A percentile compares a stretch with the other conserved stretches of the same genome.
Conservation (phyloP, 1,140 invertebrate genomes). For the Lordiphosa mommai region DNA sequence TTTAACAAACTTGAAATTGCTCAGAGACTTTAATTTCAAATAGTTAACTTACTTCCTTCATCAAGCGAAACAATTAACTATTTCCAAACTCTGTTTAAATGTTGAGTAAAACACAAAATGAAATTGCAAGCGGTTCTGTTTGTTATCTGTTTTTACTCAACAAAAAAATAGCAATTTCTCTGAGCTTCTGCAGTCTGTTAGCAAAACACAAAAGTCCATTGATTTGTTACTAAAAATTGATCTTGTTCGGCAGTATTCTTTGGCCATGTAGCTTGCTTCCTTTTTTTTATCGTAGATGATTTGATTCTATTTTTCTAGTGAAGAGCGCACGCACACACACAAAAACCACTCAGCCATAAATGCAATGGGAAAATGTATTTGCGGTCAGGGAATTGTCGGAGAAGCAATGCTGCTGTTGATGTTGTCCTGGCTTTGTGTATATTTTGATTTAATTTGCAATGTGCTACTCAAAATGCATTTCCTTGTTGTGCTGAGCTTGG, state of each 20-base stretch:
- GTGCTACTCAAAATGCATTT: slow-evolving; percentile 46
- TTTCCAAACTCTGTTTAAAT: too few relatives aligned
- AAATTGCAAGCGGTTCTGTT: too few relatives aligned
- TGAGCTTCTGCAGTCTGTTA: background rate
- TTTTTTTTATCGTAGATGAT: slow-evolving; percentile 32
- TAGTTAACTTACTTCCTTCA: too few relatives aligned
- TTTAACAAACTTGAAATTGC: too few relatives aligned
- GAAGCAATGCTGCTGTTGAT: slow-evolving; percentile 10
- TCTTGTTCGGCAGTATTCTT: slow-evolving; percentile 35
- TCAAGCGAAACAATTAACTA: too few relatives aligned
- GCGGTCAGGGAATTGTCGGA: slow-evolving; percentile 21
- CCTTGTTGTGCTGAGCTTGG: slow-evolving; percentile 9
- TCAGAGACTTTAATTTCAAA: too few relatives aligned
- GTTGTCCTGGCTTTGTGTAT: slow-evolving; percentile 39
- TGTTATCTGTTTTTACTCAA: background rate
- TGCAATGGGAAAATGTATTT: slow-evolving; percentile 44
- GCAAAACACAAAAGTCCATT: slow-evolving; percentile 41
- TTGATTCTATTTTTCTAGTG: slow-evolving; percentile 59
- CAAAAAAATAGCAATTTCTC: background rate
- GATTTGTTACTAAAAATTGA: slow-evolving; percentile 60
- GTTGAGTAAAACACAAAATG: too few relatives aligned
- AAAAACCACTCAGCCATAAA: slow-evolving; percentile 32
- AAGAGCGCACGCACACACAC: slow-evolving; percentile 19
- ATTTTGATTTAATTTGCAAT: slow-evolving; percentile 70
- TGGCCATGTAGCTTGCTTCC: slow-evolving; percentile 1